Percentiles rank a stretch among this genome's conserved stretches.
Evolutionary conservation across 2,797 vertebrate species (phyloP).

Genomic region (Potorous gilbertii): DNA sequence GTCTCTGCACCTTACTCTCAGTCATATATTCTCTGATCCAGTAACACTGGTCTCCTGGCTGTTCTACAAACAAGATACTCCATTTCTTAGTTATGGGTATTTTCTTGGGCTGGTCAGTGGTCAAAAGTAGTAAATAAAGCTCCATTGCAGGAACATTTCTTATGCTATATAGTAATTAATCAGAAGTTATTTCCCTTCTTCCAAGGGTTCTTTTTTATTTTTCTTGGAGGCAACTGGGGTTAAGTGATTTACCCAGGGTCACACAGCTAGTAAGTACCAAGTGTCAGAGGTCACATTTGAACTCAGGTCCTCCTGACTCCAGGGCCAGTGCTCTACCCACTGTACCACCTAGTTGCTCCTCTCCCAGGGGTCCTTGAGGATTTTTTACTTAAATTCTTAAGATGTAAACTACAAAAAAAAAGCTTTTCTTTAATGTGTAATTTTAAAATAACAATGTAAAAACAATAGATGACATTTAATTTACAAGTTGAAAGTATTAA

Average conservation of each 20-base stretch:
- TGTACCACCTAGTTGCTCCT: neutral
- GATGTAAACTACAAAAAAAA: slow-evolving; percentile 76
- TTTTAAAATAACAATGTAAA: slow-evolving; percentile 76
- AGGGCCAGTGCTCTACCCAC: neutral
- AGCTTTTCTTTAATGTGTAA: slow-evolving; percentile 58
- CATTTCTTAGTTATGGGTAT: too few species aligned
- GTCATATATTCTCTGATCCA: neutral
- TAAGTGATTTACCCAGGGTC: too few species aligned
- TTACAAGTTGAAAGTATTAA: slow-evolving; percentile 74
- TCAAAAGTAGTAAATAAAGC: neutral
- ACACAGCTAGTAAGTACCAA: too few species aligned
- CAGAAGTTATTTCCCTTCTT: slow-evolving; percentile 67
- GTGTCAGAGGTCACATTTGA: neutral
- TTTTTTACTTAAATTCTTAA: slow-evolving; percentile 74
- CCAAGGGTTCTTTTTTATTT: too few species aligned
- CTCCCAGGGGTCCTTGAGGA: slow-evolving; percentile 57
- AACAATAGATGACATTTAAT: slow-evolving; percentile 63
- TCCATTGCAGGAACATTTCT: slow-evolving; percentile 66
- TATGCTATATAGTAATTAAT: slow-evolving; percentile 59
- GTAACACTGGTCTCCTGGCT: neutral
- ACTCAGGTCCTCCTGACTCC: neutral
- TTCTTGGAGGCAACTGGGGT: too few species aligned
- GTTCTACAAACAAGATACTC: too few species aligned
- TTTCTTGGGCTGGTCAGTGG: too few species aligned
- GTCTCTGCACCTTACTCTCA: neutral